These are phyloP conservation scores for Aelia acuminata DNA, from an alignment of 2,888 invertebrate species.

Conservation along the genomic window DNA sequence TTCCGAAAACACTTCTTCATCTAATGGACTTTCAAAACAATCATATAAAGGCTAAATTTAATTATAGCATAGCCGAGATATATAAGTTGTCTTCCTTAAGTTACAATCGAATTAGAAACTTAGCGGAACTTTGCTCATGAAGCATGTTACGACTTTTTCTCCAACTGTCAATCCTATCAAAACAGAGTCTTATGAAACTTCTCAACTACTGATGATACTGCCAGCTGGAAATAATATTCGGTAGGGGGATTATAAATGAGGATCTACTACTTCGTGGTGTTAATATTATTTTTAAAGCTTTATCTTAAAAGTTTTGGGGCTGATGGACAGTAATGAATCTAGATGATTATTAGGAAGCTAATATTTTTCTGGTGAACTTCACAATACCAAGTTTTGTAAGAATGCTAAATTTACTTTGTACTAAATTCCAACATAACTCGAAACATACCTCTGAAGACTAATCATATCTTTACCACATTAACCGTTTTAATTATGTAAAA, in stretches of 20 bases:
- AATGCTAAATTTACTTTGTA: too few relatives aligned
- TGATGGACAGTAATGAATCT: too few relatives aligned
- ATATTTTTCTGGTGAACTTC: too few relatives aligned
- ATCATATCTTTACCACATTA: too few relatives aligned
- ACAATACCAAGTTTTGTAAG: too few relatives aligned
- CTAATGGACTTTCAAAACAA: slow-evolving; percentile 51
- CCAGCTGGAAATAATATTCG: background rate
- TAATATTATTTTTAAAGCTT: too few relatives aligned
- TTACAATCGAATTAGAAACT: slow-evolving; percentile 47
- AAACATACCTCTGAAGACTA: too few relatives aligned
- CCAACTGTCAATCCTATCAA: slow-evolving; percentile 44
- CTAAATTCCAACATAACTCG: too few relatives aligned
- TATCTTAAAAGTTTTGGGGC: too few relatives aligned
- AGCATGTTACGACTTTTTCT: slow-evolving; percentile 32
- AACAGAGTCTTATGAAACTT: background rate
- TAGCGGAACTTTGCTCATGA: slow-evolving; percentile 1
- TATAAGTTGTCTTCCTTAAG: slow-evolving; percentile 41
- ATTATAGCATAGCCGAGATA: background rate
- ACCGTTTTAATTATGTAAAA: too few relatives aligned
- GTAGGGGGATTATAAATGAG: background rate
- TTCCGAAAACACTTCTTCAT: slow-evolving; percentile 27
- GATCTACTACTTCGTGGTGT: too few relatives aligned
- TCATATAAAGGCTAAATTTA: slow-evolving; percentile 23
- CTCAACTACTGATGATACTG: background rate
- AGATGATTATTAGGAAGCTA: too few relatives aligned